Percentiles rank a stretch among this genome's conserved stretches.
Conservation (phyloP, 1,140 invertebrate species). For the Marisa cornuarietis region DNA sequence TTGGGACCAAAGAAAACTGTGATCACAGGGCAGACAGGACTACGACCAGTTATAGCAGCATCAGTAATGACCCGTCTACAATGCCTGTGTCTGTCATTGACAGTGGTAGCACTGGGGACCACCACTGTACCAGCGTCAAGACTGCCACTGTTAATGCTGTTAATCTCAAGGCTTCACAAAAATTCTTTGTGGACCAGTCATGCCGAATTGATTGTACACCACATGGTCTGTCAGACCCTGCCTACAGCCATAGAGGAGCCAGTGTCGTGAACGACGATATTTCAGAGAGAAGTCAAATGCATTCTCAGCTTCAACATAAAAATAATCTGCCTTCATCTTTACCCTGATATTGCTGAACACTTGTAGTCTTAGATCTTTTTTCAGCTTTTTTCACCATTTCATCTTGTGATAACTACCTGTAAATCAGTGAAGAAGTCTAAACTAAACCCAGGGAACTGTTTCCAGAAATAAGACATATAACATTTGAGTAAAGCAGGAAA, state of each 20-base stretch:
- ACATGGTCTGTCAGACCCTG: neutral
- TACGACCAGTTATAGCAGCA: neutral
- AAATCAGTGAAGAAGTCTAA: no score
- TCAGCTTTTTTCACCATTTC: no score
- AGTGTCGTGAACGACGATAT: neutral
- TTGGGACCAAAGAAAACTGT: conserved; percentile 27
- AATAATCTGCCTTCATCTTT: neutral
- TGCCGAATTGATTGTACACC: conserved; percentile 1
- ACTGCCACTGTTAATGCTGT: conserved; percentile 17
- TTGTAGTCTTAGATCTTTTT: neutral
- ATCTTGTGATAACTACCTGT: no score
- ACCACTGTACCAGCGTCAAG: neutral
- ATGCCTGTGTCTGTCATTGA: neutral
- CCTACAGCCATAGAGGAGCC: neutral
- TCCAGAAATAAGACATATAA: no score
- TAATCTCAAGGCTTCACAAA: conserved; percentile 21
- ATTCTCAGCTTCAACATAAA: conserved; percentile 5
- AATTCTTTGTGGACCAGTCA: conserved; percentile 18
- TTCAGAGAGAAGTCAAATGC: neutral
- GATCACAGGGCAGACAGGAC: conserved; percentile 1
- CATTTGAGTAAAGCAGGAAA: neutral
- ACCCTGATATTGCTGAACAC: neutral
- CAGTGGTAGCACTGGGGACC: neutral
- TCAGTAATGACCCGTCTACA: neutral
- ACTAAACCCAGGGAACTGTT: no score